Evolutionary conservation across 2,113 vertebrate genomes (phyloP).

Genomic region (Caranx ignobilis): DNA sequence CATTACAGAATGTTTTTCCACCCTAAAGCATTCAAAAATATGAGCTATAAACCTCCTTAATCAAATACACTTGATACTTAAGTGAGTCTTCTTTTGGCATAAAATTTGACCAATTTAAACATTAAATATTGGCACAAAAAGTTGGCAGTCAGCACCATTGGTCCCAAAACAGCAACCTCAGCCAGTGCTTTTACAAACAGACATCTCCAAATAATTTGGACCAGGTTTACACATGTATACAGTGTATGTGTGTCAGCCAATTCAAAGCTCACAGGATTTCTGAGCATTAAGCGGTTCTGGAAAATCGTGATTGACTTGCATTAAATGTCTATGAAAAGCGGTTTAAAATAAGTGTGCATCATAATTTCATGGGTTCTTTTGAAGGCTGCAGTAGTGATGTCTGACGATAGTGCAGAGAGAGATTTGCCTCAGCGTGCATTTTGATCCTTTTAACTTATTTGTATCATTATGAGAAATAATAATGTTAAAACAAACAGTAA

Average conservation of each 20-base stretch:
- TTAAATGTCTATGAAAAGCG: slow-evolving; percentile 38
- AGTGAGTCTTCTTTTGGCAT: background rate
- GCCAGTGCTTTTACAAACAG: slow-evolving; percentile 8
- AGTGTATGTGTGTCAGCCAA: slow-evolving; percentile 26
- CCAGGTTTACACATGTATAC: slow-evolving; percentile 9
- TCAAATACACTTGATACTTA: background rate
- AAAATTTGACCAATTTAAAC: background rate
- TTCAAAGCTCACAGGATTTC: slow-evolving; percentile 51
- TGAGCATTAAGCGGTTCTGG: slow-evolving; percentile 43
- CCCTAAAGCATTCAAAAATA: background rate
- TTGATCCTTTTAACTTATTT: slow-evolving; percentile 60
- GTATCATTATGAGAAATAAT: slow-evolving; percentile 52
- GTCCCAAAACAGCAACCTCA: slow-evolving; percentile 1
- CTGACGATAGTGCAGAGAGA: slow-evolving; percentile 12
- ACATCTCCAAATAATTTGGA: slow-evolving; percentile 15
- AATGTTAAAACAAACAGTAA: slow-evolving; percentile 27
- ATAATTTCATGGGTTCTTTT: slow-evolving; percentile 40
- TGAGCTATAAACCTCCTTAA: background rate
- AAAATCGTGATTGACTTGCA: slow-evolving; percentile 54
- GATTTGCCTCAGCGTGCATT: slow-evolving; percentile 64
- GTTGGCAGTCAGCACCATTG: background rate
- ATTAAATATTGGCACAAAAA: background rate
- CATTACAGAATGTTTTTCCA: background rate
- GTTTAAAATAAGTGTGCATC: background rate
- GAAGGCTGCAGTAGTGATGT: slow-evolving; percentile 11